These are phyloP conservation scores for Enteromius paludinosus DNA, from an alignment of 2,797 vertebrate genomes.

Conservation along the genomic window DNA sequence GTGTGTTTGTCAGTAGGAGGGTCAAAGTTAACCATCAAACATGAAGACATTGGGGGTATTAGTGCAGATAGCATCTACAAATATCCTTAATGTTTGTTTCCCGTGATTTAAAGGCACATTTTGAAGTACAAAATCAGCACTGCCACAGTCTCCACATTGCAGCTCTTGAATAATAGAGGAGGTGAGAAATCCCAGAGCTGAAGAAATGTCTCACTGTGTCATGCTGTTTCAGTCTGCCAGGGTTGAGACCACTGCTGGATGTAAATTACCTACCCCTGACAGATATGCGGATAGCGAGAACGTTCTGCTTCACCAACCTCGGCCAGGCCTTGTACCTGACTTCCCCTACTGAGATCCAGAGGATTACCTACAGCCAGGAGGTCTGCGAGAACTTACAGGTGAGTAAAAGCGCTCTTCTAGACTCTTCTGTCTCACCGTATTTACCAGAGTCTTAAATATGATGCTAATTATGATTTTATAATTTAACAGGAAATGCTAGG, in stretches of 20 bases:
- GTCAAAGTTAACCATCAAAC: slow-evolving; percentile 37
- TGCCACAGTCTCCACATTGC: not conserved
- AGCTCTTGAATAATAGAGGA: slow-evolving; percentile 41
- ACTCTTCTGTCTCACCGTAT: not conserved
- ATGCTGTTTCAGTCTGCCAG: slow-evolving; percentile 86
- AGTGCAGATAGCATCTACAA: slow-evolving; percentile 1
- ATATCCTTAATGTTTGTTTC: slow-evolving; percentile 33
- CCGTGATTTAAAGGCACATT: not conserved
- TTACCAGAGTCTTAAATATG: not conserved
- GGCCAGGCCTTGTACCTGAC: slow-evolving; percentile 97
- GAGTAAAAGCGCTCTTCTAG: slow-evolving; percentile 43
- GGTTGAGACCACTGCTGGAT: slow-evolving; percentile 94
- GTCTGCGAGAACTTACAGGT: slow-evolving; percentile 98
- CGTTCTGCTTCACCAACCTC: slow-evolving; percentile 97
- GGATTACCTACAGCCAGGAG: slow-evolving; percentile 97
- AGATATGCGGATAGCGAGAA: slow-evolving; percentile 99
- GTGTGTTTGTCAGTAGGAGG: slow-evolving; percentile 23
- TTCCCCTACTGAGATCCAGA: slow-evolving; percentile 97
- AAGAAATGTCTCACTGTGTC: slow-evolving; percentile 32
- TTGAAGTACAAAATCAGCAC: slow-evolving; percentile 12
- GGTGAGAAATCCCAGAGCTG: not conserved
- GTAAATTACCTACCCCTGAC: slow-evolving; percentile 98
- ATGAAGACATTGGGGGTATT: slow-evolving; percentile 10
- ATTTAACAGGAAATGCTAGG: slow-evolving; percentile 94
- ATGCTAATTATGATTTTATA: slow-evolving; percentile 4